Evolutionary conservation across 1,140 invertebrate species (phyloP).

Genomic region (Leptopilina clavipes): DNA sequence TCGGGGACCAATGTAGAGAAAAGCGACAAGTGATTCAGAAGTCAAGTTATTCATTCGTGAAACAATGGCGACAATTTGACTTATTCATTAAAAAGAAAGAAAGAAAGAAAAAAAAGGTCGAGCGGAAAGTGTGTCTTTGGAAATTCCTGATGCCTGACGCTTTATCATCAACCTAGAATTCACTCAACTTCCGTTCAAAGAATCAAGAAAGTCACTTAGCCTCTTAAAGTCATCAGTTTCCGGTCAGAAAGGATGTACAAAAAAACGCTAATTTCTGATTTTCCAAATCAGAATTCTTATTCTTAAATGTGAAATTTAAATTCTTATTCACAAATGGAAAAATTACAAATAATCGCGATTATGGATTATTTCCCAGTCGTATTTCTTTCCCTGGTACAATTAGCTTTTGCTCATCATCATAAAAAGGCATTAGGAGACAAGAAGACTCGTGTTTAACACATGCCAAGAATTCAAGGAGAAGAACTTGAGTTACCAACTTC

Average conservation of each 20-base stretch:
- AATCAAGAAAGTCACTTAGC: constrained; percentile 61
- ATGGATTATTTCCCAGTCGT: too few species aligned
- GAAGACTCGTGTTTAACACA: constrained; percentile 57
- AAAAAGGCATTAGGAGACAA: constrained; percentile 51
- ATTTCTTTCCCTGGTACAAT: constrained; percentile 47
- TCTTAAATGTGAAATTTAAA: too few species aligned
- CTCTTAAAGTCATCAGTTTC: constrained; percentile 30
- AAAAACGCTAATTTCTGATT: too few species aligned
- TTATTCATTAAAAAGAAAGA: background rate
- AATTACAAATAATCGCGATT: too few species aligned
- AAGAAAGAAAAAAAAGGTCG: background rate
- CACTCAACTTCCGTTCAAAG: constrained; percentile 55
- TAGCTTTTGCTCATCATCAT: constrained; percentile 58
- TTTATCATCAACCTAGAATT: constrained; percentile 45
- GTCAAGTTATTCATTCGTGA: constrained; percentile 56
- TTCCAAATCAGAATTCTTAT: too few species aligned
- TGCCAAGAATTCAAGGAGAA: constrained; percentile 46
- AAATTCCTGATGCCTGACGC: constrained; percentile 15
- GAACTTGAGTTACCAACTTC: constrained; percentile 46
- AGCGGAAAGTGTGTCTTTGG: constrained; percentile 39
- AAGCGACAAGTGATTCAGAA: constrained; percentile 50
- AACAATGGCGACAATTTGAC: constrained; percentile 49
- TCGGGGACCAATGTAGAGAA: background rate
- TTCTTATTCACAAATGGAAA: too few species aligned
- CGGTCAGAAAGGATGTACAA: too few species aligned